Base-by-base conservation (phyloP, 2,797 vertebrate species). In the Pangasius macronema region DNA sequence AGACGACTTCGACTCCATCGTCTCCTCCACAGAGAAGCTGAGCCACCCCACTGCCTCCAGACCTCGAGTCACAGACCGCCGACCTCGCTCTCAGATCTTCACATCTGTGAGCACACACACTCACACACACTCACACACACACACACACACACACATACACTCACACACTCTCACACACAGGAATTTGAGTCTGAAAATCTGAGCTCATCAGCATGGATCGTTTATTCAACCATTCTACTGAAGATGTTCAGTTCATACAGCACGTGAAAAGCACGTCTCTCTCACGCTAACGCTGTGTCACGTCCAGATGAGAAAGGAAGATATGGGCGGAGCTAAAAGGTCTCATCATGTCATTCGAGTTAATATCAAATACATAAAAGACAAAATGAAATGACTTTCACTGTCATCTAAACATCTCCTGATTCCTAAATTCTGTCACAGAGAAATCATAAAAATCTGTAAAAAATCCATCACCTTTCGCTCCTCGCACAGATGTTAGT, bases 61-160 rank as follows among this genome's bases (percentile, higher is more conserved):
- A 93, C 98, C 98, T 33, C 96, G 98, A 93, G 96, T 98, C 91
- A 97, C 95, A 2, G 98, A 99, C 92, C 97, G 98, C 89, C 96
- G 98, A 87, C 98, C 98, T 75, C 98, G 98, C 16, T 99, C 98
- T 0, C 98, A 99, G 94, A 96, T 98, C 90, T 94, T 99, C 94
- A 95, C 97, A 2, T 93, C 97, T 84, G 98, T 99, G 95, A 97
- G 97, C 59, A 79, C 33, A 59, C 57, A 59, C 87, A 79, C 55
- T 20, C 85, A 61, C 73, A 83, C 63, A 65, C n/a, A 76, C 49
- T 36, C 57, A 18, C 59, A 82, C 61, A 16, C n/a, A 36, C 73
- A 68, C 67, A 42, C 53, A 84, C 20, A 68, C 13, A 7, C 65
- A 36, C 65, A 65, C n/a, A 65, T 2, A 65, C n/a, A 30, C 63